Evolutionary conservation across 2,113 vertebrate genomes (phyloP), one percentile per base, ranked within the genome.

Genomic region (Panurus biarmicus): DNA sequence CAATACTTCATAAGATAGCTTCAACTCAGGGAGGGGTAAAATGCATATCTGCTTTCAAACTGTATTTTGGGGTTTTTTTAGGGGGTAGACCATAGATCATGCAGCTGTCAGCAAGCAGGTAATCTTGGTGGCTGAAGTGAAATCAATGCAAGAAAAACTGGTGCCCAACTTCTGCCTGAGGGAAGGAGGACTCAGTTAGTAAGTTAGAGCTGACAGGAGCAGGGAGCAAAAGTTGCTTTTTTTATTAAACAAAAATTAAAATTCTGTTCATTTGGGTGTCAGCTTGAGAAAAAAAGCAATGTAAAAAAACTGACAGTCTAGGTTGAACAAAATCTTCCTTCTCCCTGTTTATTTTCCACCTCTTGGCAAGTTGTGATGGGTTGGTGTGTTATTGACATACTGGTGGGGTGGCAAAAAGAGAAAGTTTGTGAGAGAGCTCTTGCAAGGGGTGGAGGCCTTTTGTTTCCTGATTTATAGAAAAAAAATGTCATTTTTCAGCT

Each of bases 1-100:
- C 98, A 97, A 97, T 96, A 86, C 93, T 94, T 97, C 57, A 70
- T 97, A 96, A 98, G 97, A 98, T 97, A 97, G 60, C 83, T 96
- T 94, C 95, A 88, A 21, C 85, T 78, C 91, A 80, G 96, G 95
- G 96, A 96, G 72, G 97, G 93, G 95, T 96, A 96, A 96, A 96
- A 96, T 92, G 96, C 17, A 20, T 83, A 93, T 96, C 85, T 93
- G 76, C 85, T 92, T 96, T 94, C 94, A 90, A 95, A 94, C 73
- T 91, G 64, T 62, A 76, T 74, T 83, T 90, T 70, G 67, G 3
- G 31, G 7, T 81, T 94, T 54, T 96, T 90, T 94, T 44, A 93
- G 94, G 94, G 94, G 95, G 78, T 96, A 94, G 96, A 92, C 86
- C 95, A 94, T 89, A 96, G 97, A 97, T 97, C 94, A 96, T 25